Evolutionary conservation across 2,797 vertebrate species (phyloP).

Genomic region (Monodelphis domestica): DNA sequence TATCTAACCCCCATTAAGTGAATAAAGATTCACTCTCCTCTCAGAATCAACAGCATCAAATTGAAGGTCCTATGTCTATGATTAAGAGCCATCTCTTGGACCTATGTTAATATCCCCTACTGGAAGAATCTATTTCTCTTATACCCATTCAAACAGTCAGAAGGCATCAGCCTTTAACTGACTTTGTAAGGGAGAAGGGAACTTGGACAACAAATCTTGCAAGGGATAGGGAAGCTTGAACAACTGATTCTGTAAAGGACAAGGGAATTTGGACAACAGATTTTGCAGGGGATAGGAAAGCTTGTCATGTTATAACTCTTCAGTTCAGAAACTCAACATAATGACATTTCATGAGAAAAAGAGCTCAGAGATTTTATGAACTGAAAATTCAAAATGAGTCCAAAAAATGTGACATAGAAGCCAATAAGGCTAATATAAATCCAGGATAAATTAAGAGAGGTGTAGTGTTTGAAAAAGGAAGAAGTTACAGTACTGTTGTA

Average conservation of each 20-base stretch:
- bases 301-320: background rate
- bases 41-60: background rate
- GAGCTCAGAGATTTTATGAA: background rate
- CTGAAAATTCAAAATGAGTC: background rate
- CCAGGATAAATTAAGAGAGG: background rate
- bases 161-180: background rate
- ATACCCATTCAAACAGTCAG: background rate
- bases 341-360: background rate
- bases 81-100: background rate
- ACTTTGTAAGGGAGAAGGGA: background rate
- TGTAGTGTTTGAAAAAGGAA: background rate
- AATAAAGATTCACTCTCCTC: background rate
- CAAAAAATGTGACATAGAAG: background rate
- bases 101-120: background rate
- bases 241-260: background rate
- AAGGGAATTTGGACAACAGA: background rate
- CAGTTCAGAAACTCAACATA: background rate
- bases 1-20: background rate
- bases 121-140: background rate
- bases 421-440: background rate
- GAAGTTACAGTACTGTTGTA: background rate
- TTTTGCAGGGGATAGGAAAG: background rate
- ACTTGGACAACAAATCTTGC: background rate
- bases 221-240: background rate
- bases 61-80: background rate